phyloP scores from a whole-genome alignment of 2,797 vertebrate species.

The Cryptoprocta ferox region DNA sequence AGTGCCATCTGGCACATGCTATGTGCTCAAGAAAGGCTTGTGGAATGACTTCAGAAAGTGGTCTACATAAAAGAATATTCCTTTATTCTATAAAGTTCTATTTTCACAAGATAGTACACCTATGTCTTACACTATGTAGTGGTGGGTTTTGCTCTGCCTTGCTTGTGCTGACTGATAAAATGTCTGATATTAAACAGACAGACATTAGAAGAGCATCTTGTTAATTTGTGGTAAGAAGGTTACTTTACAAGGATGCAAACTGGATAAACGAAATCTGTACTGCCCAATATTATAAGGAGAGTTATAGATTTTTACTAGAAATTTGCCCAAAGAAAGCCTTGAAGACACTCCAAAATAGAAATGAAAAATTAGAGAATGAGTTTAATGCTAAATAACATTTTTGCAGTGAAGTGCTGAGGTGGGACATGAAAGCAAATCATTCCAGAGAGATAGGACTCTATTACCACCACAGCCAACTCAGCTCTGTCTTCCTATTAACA shows the following conservation, averaged over 20 bases:
- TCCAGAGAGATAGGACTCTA: background rate
- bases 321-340: background rate
- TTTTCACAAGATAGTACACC: too few relatives aligned
- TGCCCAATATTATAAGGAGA: background rate
- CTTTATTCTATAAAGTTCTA: too few relatives aligned
- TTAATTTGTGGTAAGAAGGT: background rate
- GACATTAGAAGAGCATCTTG: background rate
- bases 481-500: background rate
- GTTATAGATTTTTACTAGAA: background rate
- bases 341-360: background rate
- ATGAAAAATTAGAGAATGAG: background rate
- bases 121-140: too few relatives aligned
- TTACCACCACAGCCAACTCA: background rate
- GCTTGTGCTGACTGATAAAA: background rate
- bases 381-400: background rate
- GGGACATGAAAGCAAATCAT: background rate
- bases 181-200: background rate
- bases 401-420: background rate
- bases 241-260: background rate
- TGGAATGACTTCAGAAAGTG: too few relatives aligned
- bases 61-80: too few relatives aligned
- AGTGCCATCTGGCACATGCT: too few relatives aligned
- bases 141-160: background rate
- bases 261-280: background rate
- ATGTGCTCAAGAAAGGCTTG: too few relatives aligned